Base-by-base conservation (phyloP, 2,113 vertebrate species). In the Colistium nudipinnis region DNA sequence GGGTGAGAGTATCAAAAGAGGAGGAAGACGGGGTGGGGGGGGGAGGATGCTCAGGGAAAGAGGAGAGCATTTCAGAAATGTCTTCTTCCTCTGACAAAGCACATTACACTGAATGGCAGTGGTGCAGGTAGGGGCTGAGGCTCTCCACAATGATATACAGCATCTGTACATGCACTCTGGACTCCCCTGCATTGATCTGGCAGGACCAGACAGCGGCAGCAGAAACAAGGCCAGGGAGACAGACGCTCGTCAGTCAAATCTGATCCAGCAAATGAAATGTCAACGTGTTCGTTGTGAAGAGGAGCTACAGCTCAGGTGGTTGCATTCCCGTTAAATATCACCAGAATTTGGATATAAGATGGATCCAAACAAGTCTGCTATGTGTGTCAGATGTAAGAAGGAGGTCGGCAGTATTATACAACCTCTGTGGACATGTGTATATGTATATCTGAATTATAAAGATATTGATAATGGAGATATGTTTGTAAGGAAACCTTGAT, bases 1-100 rank as follows among this genome's bases (percentile, higher is more conserved):
- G 45, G 57, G 67, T 48, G 61, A 60, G 65, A 11, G 57, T 41
- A 60, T 53, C 43, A 47, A 59, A 22, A 36, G 63, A 17, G 19
- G 19, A 24, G 44, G 19, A 1, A 27, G 39, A n/a, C n/a, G 64
- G 51, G 51, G 57, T 11, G 47, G 41, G 47, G 53, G 44, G 33
- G 28, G 38, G 51, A 55, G 49, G 68, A 65, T 63, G 68, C 49
- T 66, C 62, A 78, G 55, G 57, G 59, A 69, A 56, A 65, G 57
- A 70, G 45, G 55, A 41, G 36, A 56, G 75, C 67, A 74, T 28
- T 79, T 66, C 66, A 62, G 62, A 78, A 68, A 72, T 30, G 22
- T 36, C 67, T 73, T 74, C 65, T 47, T 83, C 8, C 43, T 82
- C 68, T 81, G 81, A 80, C 62, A 74, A 67, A 78, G 75, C 74